phyloP scores from a whole-genome alignment of 2,113 vertebrate genomes.

The Corvus cornix region DNA sequence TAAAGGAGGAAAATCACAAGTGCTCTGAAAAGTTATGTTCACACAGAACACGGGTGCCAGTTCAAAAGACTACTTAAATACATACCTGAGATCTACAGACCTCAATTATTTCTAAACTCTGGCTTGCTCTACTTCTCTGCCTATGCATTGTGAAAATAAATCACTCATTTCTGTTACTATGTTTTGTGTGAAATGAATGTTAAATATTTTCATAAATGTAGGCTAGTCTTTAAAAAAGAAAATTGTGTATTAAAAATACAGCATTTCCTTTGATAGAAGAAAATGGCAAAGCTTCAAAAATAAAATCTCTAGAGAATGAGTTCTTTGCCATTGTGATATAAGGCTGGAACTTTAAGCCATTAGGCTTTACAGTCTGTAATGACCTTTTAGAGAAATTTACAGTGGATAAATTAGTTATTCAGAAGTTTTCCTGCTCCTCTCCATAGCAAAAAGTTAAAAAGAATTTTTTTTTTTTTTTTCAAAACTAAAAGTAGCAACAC shows the following conservation, averaged over 20 bases:
- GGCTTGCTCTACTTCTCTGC: conserved; percentile 1
- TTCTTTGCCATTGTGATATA: neutral
- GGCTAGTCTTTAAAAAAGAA: neutral
- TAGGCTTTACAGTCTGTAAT: conserved; percentile 11
- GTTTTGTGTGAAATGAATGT: neutral
- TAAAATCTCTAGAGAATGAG: neutral
- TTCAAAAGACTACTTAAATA: conserved; percentile 47
- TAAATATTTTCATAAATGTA: conserved; percentile 10
- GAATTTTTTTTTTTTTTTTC: neutral
- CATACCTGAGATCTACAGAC: conserved; percentile 13
- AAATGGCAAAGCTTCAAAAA: conserved; percentile 34
- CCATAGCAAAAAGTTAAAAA: neutral
- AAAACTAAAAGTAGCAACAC: neutral
- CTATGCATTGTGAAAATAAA: conserved; percentile 27
- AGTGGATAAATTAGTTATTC: conserved; percentile 12
- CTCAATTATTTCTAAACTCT: conserved; percentile 35
- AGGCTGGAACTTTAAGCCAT: conserved; percentile 12
- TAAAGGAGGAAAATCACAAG: conserved; percentile 38
- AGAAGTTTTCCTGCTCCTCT: conserved; percentile 12
- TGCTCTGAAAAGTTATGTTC: conserved; percentile 24
- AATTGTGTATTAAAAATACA: neutral
- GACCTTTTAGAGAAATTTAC: conserved; percentile 27
- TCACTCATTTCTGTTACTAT: neutral
- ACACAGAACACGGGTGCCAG: neutral
- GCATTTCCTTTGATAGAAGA: neutral